phyloP scores from a whole-genome alignment of 2,113 vertebrate species.

The human region DNA sequence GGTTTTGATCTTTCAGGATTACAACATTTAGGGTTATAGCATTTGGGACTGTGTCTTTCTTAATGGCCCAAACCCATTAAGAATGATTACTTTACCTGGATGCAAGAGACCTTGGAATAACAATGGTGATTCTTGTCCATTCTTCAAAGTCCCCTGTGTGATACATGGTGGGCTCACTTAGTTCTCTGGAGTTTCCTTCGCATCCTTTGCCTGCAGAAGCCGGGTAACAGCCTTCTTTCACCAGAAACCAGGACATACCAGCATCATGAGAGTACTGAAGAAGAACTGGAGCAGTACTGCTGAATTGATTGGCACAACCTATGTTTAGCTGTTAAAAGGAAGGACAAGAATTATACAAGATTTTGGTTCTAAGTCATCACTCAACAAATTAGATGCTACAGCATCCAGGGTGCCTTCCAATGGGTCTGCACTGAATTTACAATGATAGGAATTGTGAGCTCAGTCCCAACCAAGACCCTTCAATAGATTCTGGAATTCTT shows the following conservation, averaged over 20 bases:
- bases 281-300: conserved; percentile 90
- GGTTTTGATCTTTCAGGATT: background rate
- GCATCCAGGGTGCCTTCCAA: background rate
- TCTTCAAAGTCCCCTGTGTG: conserved; percentile 95
- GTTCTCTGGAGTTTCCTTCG: conserved; percentile 93
- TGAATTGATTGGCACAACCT: conserved; percentile 93
- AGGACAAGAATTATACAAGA: background rate
- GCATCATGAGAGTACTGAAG: conserved; percentile 97
- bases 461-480: background rate
- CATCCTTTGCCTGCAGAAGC: conserved; percentile 90
- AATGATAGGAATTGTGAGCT: background rate
- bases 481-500: background rate
- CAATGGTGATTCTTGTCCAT: conserved; percentile 95
- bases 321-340: conserved; percentile 90
- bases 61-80: background rate
- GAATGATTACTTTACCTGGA: conserved; percentile 87
- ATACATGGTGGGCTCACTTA: conserved; percentile 92
- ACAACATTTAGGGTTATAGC: background rate
- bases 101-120: conserved; percentile 92
- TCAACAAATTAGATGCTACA: background rate
- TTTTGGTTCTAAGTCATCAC: background rate
- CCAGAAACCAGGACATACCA: conserved; percentile 95
- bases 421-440: background rate
- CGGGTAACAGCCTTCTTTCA: conserved; percentile 96
- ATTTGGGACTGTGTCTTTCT: background rate